Percentiles rank a stretch among this genome's conserved stretches.
Evolutionary conservation across 2,113 vertebrate species (phyloP).

Genomic region (Urocitellus parryii): DNA sequence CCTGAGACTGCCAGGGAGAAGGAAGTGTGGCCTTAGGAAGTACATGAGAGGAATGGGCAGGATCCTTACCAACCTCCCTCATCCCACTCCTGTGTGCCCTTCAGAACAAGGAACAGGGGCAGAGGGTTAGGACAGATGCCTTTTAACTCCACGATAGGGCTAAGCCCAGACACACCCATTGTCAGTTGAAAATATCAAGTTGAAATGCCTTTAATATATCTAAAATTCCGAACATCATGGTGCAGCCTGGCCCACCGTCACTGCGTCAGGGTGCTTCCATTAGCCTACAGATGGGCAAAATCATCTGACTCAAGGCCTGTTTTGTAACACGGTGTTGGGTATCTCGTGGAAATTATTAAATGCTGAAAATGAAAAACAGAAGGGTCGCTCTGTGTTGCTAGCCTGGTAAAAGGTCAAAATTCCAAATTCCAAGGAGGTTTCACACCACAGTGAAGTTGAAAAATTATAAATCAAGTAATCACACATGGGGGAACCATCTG

Average conservation of each 20-base stretch:
- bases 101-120: rapidly evolving
- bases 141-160: not conserved
- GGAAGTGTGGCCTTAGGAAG: not conserved
- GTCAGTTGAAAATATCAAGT: not conserved
- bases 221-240: not conserved
- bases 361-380: not conserved
- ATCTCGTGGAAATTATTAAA: not conserved
- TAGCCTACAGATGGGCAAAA: not conserved
- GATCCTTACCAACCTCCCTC: not conserved
- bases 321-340: not conserved
- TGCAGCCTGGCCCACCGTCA: not conserved
- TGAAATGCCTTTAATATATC: not conserved
- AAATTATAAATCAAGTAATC: not conserved
- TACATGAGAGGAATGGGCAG: not conserved
- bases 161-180: not conserved
- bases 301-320: not conserved
- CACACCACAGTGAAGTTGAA: not conserved
- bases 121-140: not conserved
- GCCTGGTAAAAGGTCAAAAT: not conserved
- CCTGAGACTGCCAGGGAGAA: not conserved
- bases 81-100: not conserved
- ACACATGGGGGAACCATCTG: not conserved
- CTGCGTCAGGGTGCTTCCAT: not conserved
- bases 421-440: not conserved
- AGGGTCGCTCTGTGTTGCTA: not conserved